Evolutionary conservation across 2,797 vertebrate genomes (phyloP).

Genomic region (Iguana delicatissima): DNA sequence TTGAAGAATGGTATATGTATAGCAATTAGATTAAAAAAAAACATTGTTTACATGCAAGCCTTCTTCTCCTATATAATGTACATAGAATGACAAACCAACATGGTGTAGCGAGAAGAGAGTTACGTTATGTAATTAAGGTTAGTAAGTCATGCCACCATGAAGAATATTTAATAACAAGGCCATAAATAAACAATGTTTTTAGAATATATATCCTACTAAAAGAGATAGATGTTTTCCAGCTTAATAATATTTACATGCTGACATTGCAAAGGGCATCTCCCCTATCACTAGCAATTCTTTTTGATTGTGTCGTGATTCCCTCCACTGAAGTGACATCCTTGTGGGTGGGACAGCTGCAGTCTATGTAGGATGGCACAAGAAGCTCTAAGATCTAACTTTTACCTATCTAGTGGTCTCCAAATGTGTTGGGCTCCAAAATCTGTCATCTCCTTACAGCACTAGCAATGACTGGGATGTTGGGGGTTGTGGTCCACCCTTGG

Average conservation of each 20-base stretch:
- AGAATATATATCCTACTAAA: accelerated
- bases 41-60: conserved; percentile 39
- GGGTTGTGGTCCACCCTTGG: too few species aligned
- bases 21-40: conserved; percentile 19
- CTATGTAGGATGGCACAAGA: background rate
- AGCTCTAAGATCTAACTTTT: too few species aligned
- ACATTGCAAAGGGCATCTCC: background rate
- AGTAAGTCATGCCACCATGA: conserved; percentile 34
- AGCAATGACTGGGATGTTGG: too few species aligned
- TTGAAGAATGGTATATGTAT: conserved; percentile 21
- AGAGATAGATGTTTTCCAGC: background rate
- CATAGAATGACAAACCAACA: conserved; percentile 39
- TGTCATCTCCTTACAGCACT: too few species aligned
- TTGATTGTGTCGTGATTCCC: background rate
- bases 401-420: too few species aligned
- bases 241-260: background rate
- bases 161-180: background rate
- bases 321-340: background rate
- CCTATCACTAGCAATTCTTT: background rate
- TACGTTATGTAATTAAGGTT: conserved; percentile 36
- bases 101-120: background rate
- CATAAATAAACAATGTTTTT: background rate
- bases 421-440: too few species aligned
- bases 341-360: background rate
- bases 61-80: background rate